phyloP scores from a whole-genome alignment of 2,888 invertebrate genomes.

The Hoplodrina blanda region DNA sequence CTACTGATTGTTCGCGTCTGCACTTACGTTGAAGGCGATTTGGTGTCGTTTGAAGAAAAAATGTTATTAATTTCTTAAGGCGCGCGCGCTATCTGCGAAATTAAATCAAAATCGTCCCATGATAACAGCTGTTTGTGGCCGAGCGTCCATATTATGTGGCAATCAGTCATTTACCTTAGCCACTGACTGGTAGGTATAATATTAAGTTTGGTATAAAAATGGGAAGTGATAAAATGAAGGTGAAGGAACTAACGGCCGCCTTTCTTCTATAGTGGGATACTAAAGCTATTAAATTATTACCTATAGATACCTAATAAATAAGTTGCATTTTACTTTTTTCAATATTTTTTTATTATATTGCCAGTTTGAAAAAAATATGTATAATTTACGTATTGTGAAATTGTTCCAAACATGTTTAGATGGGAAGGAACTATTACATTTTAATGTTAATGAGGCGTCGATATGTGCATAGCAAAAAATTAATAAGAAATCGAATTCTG shows the following conservation, averaged over 20 bases:
- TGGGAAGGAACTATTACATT: no score
- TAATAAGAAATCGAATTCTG: no score
- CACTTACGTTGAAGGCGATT: conserved; percentile 15
- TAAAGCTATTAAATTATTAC: no score
- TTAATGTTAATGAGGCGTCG: no score
- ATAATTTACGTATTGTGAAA: no score
- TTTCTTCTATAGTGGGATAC: no score
- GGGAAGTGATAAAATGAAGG: not conserved
- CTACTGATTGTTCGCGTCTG: conserved; percentile 36
- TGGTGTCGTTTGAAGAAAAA: conserved; percentile 17
- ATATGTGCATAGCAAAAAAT: no score
- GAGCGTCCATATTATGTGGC: not conserved
- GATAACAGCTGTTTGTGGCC: not conserved
- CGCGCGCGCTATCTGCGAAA: conserved; percentile 9
- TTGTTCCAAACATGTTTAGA: no score
- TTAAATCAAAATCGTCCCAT: conserved; percentile 34
- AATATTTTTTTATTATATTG: no score
- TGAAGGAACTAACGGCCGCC: not conserved
- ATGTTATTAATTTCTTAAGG: not conserved
- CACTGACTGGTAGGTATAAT: not conserved
- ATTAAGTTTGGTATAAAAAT: not conserved
- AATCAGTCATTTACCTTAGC: conserved; percentile 14
- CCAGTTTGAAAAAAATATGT: no score
- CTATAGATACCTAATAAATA: no score
- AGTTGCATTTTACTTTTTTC: no score